These are phyloP conservation scores for Tridacna crocea DNA, from an alignment of 2,888 invertebrate species.

Conservation along the genomic window DNA sequence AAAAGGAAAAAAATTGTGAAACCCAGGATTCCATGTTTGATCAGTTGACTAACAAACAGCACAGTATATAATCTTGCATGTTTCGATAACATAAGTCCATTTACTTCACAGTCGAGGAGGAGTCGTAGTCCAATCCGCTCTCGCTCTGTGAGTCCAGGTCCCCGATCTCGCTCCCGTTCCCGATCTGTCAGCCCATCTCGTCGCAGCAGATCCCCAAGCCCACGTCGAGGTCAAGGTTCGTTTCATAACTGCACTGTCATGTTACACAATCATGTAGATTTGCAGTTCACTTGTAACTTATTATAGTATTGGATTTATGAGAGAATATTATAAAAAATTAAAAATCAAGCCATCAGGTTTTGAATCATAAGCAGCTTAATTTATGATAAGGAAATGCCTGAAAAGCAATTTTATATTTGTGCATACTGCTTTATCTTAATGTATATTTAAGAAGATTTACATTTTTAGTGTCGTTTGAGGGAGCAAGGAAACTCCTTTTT, in stretches of 20 bases:
- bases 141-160: slow-evolving; percentile 72
- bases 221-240: slow-evolving; percentile 64
- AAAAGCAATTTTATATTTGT: no score
- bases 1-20: not conserved
- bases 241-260: slow-evolving; percentile 28
- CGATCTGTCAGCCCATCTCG: slow-evolving; percentile 77
- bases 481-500: no score
- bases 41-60: slow-evolving; percentile 3
- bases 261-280: slow-evolving; percentile 12
- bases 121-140: slow-evolving; percentile 77
- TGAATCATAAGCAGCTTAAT: no score
- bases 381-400: no score
- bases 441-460: no score
- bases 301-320: no score
- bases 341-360: no score
- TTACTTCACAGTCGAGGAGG: slow-evolving; percentile 71
- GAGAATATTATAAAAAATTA: no score
- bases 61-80: not conserved
- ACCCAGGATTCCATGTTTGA: not conserved
- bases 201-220: slow-evolving; percentile 81
- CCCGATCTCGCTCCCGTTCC: slow-evolving; percentile 72
- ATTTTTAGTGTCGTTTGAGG: no score
- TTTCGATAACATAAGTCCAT: slow-evolving; percentile 20
- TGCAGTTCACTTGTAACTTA: slow-evolving; percentile 6
- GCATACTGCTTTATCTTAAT: no score